phyloP scores from a whole-genome alignment of 2,113 vertebrate species.

The Formicarius rufipectus region DNA sequence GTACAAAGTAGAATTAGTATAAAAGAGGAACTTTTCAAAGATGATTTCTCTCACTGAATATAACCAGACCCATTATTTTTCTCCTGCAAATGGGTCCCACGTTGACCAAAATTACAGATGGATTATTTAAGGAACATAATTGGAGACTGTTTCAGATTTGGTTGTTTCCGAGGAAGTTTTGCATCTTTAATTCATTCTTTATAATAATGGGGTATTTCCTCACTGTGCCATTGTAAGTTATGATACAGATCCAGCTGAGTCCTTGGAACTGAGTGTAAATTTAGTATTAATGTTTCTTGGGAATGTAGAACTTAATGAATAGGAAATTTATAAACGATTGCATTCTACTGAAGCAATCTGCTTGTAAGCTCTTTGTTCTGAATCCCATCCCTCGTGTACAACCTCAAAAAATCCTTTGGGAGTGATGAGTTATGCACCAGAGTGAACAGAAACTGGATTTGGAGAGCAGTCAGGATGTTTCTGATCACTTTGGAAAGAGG shows the following conservation, averaged over 20 bases:
- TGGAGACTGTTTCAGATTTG: background rate
- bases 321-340: constrained; percentile 62
- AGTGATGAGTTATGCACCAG: constrained; percentile 24
- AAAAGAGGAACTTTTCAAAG: background rate
- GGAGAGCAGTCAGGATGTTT: constrained; percentile 31
- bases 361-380: constrained; percentile 47
- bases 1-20: background rate
- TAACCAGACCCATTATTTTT: background rate
- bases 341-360: constrained; percentile 37
- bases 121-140: background rate
- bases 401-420: constrained; percentile 19
- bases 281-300: constrained; percentile 54
- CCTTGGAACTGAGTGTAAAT: constrained; percentile 29
- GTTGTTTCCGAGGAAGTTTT: background rate
- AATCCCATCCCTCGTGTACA: constrained; percentile 31
- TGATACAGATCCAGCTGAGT: constrained; percentile 16
- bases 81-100: background rate
- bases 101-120: background rate
- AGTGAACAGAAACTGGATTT: constrained; percentile 20
- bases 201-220: background rate
- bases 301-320: constrained; percentile 58
- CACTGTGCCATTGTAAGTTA: background rate
- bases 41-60: background rate
- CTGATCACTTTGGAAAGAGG: constrained; percentile 46
- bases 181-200: constrained; percentile 1